phyloP scores from a whole-genome alignment of 1,140 invertebrate species.

The Camponotus floridanus region DNA sequence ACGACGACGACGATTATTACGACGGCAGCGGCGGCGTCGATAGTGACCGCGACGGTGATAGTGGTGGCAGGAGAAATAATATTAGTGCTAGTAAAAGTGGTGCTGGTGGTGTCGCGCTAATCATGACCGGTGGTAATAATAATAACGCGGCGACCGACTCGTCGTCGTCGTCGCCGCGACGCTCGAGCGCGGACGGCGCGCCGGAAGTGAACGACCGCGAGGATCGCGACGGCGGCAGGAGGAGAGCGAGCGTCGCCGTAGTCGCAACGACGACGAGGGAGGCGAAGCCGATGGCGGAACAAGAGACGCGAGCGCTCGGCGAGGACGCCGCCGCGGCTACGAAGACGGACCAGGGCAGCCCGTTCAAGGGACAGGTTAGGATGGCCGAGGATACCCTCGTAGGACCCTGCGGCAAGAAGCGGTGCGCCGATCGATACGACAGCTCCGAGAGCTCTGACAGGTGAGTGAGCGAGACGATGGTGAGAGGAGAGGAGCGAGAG shows the following conservation, averaged over 20 bases:
- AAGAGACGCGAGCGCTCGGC: neutral
- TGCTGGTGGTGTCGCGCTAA: conserved; percentile 55
- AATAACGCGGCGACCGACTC: conserved; percentile 43
- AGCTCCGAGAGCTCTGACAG: conserved; percentile 96
- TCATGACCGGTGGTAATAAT: conserved; percentile 59
- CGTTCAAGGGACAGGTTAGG: conserved; percentile 81
- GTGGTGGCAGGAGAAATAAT: conserved; percentile 36
- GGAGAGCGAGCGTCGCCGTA: neutral
- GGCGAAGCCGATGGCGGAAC: neutral
- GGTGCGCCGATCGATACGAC: conserved; percentile 95
- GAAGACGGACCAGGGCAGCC: conserved; percentile 67
- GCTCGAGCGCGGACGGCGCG: conserved; percentile 47
- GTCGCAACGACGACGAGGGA: neutral
- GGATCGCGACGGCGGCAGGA: neutral
- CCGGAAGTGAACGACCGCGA: conserved; percentile 65
- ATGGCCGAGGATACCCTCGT: conserved; percentile 78
- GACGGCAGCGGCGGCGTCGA: conserved; percentile 29
- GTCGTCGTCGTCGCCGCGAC: conserved; percentile 33
- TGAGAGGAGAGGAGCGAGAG: conserved; percentile 24
- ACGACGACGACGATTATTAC: conserved; percentile 60
- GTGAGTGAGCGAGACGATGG: conserved; percentile 85
- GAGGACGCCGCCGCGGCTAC: conserved; percentile 20
- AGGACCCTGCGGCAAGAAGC: conserved; percentile 90
- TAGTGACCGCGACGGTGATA: conserved; percentile 23
- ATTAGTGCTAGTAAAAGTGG: conserved; percentile 55